Evolutionary conservation across 2,888 invertebrate species (phyloP).

Genomic region (Tuberolachnus salignus): DNA sequence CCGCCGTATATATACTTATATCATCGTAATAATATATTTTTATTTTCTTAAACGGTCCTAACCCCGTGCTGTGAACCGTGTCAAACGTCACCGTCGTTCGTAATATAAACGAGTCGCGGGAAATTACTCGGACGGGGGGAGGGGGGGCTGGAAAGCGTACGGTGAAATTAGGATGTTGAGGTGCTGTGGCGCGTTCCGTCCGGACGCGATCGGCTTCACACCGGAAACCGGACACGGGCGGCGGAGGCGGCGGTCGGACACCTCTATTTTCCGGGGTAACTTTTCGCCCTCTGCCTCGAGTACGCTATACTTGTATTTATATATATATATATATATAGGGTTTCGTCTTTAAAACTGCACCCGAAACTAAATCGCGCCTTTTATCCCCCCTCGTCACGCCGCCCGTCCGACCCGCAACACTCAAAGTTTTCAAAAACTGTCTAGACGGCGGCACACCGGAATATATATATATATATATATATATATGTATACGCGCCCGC

Average conservation of each 20-base stretch:
- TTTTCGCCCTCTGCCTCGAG: slow-evolving; percentile 17
- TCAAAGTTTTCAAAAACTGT: slow-evolving; percentile 55
- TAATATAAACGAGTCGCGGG: no score
- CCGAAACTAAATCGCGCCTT: slow-evolving; percentile 51
- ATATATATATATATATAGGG: neutral
- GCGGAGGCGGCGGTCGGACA: slow-evolving; percentile 28
- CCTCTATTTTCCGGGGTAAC: slow-evolving; percentile 52
- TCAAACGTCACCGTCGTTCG: neutral
- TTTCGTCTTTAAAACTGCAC: slow-evolving; percentile 52
- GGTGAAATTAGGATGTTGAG: no score
- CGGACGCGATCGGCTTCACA: slow-evolving; percentile 26
- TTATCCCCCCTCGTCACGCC: neutral
- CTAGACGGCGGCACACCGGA: slow-evolving; percentile 45
- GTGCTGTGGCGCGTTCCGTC: slow-evolving; percentile 1
- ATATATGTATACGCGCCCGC: slow-evolving; percentile 7
- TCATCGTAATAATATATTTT: no score
- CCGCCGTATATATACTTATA: slow-evolving; percentile 11
- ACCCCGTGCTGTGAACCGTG: neutral
- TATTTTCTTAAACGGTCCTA: slow-evolving; percentile 43
- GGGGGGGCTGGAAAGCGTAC: no score
- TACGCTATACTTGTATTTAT: neutral
- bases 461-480: no score
- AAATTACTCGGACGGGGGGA: no score
- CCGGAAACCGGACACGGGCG: slow-evolving; percentile 54
- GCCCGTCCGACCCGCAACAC: slow-evolving; percentile 2